Base-by-base conservation (phyloP, 1,140 invertebrate species). In the Branchinecta lindahli region DNA sequence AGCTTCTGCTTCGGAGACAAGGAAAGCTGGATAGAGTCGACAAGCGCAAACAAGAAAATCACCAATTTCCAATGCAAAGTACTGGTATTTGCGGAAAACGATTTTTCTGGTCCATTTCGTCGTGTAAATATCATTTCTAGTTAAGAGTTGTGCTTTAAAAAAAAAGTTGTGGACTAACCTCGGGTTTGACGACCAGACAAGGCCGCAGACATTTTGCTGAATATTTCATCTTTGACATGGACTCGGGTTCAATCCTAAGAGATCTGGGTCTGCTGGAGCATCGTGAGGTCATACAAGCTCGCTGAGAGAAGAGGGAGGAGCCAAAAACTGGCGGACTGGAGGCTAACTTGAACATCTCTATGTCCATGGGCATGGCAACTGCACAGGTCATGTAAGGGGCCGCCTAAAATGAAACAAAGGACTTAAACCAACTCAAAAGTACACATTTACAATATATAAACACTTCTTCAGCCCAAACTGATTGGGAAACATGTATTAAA, bases 331-430 rank as follows among this genome's bases (percentile, higher is more conserved):
- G 52, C 12, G 52, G 52, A 61, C 52, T 61, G 12, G 52, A 61
- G 12, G 52, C 52, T 61, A 61, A 15, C 18, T 61, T 12, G 18
- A 61, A 20, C 52, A 61, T 61, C 52, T 20, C 52, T 12, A 20
- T 20, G 52, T 61, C 52, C 52, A 61, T 61, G 12, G 52, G 52
- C 52, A 61, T 61, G 18, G 52, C 52, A 12, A 61, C 52, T 61
- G 52, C 12, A 20, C 52, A 61, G 6, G 52, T 61, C 52, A 61
- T 61, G 52, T 12, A 20, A 61, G 18, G 18, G 18, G 12, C 18
- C 52, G 6, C 52, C 52, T 61, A 6, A 61, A 61, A 61, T 15
- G 18, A 61, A 20, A 61, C 2, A 61, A 3, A 3, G 18, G 18
- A 61, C 2, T 61, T 6, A 61, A 33, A 33, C 1, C 33, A 5